These are phyloP conservation scores for Crioceris asparagi DNA, from an alignment of 2,888 invertebrate genomes.

Conservation along the genomic window DNA sequence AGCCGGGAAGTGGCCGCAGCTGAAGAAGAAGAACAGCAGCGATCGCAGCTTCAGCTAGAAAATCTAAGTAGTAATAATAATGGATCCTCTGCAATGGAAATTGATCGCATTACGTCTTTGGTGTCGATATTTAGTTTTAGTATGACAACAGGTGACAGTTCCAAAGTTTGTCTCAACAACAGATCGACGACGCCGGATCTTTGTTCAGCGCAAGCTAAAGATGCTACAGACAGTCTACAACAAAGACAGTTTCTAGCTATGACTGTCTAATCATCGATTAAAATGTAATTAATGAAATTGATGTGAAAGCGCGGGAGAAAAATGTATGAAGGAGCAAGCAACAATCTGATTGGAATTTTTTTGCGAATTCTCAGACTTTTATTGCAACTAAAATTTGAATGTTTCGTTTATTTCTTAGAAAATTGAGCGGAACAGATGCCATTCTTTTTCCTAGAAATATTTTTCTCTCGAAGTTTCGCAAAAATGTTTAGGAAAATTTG, in stretches of 20 bases:
- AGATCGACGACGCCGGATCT: constrained; percentile 44
- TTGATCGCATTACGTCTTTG: constrained; percentile 47
- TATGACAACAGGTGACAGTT: constrained; percentile 25
- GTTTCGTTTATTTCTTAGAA: no score
- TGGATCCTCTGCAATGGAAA: constrained; percentile 42
- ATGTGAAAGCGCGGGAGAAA: no score
- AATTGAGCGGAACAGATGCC: no score
- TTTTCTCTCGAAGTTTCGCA: no score
- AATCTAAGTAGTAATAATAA: constrained; percentile 21
- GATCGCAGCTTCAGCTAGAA: constrained; percentile 4
- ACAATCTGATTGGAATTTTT: no score
- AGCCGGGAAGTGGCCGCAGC: constrained; percentile 23
- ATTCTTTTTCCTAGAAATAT: no score
- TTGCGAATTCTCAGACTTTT: no score
- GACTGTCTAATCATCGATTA: constrained; percentile 39
- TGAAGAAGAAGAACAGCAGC: constrained; percentile 8
- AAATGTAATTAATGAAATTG: no score
- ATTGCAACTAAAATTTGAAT: no score
- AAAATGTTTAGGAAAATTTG: no score
- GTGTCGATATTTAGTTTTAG: constrained; percentile 50
- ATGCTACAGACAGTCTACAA: constrained; percentile 35
- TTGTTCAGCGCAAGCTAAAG: constrained; percentile 45
- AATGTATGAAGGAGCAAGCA: no score
- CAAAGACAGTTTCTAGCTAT: constrained; percentile 44
- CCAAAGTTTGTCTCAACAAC: constrained; percentile 31